phyloP scores from a whole-genome alignment of 2,888 invertebrate genomes.

The Trissoscelio sp. region DNA sequence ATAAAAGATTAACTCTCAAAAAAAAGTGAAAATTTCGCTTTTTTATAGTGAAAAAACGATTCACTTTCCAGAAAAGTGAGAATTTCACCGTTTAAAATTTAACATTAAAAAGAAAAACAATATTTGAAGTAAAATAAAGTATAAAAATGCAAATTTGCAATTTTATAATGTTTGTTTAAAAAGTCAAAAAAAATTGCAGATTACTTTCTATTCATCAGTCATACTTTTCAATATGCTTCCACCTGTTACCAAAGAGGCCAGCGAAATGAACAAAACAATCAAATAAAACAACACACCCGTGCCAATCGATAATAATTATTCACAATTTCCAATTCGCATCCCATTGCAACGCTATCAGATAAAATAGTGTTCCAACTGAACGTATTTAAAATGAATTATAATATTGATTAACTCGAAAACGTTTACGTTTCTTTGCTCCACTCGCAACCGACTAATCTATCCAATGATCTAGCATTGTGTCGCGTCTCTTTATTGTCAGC shows the following conservation, averaged over 20 bases:
- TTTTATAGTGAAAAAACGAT: no score
- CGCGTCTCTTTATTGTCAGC: conserved; percentile 26
- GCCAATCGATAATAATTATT: conserved; percentile 20
- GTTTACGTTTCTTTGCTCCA: conserved; percentile 16
- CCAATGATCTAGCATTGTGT: conserved; percentile 29
- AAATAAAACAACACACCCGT: background rate
- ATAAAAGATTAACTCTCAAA: no score
- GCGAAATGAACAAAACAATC: background rate
- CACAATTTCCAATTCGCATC: background rate
- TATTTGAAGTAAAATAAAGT: no score
- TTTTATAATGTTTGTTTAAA: no score
- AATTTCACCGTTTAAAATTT: no score
- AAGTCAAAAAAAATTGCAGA: no score
- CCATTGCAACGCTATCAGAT: conserved; percentile 5
- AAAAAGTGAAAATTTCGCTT: no score
- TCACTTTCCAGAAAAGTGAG: no score
- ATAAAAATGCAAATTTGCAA: no score
- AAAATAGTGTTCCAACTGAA: background rate
- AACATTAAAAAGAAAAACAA: no score
- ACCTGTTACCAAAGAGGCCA: background rate
- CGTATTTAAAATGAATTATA: conserved; percentile 27
- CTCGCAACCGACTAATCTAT: conserved; percentile 27
- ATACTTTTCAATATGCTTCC: background rate
- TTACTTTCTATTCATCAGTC: no score
- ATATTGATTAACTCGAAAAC: conserved; percentile 25